Evolutionary conservation across 2,113 vertebrate species (phyloP).

Genomic region (Bujurquina vittata): DNA sequence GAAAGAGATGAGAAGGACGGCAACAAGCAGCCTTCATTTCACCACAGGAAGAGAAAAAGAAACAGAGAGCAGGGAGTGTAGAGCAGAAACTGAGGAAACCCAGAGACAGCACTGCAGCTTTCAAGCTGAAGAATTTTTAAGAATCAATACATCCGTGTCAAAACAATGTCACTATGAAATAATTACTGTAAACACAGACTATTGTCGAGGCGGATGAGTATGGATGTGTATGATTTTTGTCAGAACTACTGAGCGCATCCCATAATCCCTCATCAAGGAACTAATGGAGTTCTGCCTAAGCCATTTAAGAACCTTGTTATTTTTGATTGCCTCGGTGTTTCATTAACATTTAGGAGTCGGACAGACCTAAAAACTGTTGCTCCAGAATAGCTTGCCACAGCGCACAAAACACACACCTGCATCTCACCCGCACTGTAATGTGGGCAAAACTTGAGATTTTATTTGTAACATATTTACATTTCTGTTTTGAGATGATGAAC

Average conservation of each 20-base stretch:
- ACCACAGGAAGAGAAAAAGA: background rate
- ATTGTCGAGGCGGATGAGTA: background rate
- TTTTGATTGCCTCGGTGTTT: no score
- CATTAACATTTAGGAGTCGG: no score
- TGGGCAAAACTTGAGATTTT: no score
- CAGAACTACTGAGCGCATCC: background rate
- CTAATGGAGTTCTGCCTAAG: no score
- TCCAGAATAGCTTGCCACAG: no score
- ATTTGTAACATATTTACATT: no score
- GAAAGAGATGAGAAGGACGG: background rate
- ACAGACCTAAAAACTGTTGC: no score
- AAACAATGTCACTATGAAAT: background rate
- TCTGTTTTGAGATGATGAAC: no score
- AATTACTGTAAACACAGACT: constrained; percentile 21
- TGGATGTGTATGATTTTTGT: background rate
- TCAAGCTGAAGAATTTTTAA: background rate
- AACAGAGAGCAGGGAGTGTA: background rate
- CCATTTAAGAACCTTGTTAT: no score
- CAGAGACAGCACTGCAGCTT: background rate
- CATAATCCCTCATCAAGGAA: background rate
- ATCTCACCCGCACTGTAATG: no score
- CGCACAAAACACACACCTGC: no score
- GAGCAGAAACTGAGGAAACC: background rate
- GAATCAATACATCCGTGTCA: background rate
- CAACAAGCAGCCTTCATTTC: background rate